These are phyloP conservation scores for Samia ricini DNA, from an alignment of 1,140 invertebrate species.

Conservation along the genomic window DNA sequence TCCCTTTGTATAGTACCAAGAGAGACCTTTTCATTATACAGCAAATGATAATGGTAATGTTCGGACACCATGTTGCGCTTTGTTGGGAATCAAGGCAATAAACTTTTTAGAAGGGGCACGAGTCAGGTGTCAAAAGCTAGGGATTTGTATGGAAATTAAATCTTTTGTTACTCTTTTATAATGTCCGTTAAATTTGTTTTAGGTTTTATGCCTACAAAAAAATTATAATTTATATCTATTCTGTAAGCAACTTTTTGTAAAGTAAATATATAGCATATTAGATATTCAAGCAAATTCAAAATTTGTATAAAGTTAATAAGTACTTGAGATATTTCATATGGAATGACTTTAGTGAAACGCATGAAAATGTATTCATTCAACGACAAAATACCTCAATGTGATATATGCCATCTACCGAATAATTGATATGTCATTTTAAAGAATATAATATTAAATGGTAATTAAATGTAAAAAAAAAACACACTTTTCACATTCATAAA, in stretches of 20 bases:
- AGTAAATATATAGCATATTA: too few relatives aligned
- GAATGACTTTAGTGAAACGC: too few relatives aligned
- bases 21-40: constrained; percentile 54
- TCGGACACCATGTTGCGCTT: constrained; percentile 56
- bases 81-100: constrained; percentile 39
- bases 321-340: too few relatives aligned
- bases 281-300: too few relatives aligned
- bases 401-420: too few relatives aligned
- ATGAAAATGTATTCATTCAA: too few relatives aligned
- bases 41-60: constrained; percentile 68
- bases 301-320: too few relatives aligned
- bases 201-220: not conserved
- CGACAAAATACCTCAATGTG: too few relatives aligned
- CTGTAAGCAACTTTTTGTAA: too few relatives aligned
- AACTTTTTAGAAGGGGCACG: constrained; percentile 31
- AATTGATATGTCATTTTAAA: too few relatives aligned
- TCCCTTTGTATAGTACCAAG: constrained; percentile 49
- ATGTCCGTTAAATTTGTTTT: not conserved
- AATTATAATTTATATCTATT: too few relatives aligned
- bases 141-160: constrained; percentile 1
- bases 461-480: not conserved
- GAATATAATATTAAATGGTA: too few relatives aligned
- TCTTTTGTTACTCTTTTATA: not conserved
- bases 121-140: constrained; percentile 10
- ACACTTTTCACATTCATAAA: not conserved